Conservation (phyloP, 2,797 vertebrate species). For the Tenualosa ilisha region DNA sequence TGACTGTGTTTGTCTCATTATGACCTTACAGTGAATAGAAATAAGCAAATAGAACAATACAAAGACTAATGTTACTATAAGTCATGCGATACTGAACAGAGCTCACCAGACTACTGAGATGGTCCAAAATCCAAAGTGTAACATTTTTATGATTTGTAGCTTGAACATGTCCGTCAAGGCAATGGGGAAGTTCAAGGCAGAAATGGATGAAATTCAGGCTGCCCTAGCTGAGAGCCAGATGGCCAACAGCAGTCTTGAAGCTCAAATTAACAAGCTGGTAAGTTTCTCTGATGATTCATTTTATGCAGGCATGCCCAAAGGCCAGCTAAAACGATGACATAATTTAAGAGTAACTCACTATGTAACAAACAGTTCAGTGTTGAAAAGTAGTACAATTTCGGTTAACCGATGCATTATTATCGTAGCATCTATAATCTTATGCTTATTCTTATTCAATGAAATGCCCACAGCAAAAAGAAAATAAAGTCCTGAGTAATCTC, state of each 20-base stretch:
- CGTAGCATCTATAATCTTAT: neutral
- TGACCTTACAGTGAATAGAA: neutral
- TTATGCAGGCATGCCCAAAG: neutral
- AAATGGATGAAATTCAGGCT: neutral
- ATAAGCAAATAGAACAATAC: neutral
- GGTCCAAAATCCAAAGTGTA: neutral
- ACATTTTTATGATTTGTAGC: neutral
- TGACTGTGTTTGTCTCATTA: neutral
- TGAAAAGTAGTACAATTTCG: no score
- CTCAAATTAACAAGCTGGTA: neutral
- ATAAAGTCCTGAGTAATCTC: neutral
- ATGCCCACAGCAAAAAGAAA: neutral
- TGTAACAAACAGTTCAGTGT: no score
- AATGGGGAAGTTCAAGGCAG: neutral
- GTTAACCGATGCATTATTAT: no score
- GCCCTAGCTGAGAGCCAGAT: constrained; percentile 4
- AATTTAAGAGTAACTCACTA: neutral
- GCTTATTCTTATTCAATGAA: neutral
- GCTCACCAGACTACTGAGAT: neutral
- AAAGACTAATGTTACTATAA: neutral
- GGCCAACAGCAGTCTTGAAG: neutral
- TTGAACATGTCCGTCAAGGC: neutral
- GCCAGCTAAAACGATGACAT: neutral
- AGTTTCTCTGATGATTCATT: neutral
- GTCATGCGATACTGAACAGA: no score